Evolutionary conservation across 2,888 invertebrate genomes (phyloP), one percentile per base, ranked within the genome.

Genomic region (Rhogogaster chlorosoma): DNA sequence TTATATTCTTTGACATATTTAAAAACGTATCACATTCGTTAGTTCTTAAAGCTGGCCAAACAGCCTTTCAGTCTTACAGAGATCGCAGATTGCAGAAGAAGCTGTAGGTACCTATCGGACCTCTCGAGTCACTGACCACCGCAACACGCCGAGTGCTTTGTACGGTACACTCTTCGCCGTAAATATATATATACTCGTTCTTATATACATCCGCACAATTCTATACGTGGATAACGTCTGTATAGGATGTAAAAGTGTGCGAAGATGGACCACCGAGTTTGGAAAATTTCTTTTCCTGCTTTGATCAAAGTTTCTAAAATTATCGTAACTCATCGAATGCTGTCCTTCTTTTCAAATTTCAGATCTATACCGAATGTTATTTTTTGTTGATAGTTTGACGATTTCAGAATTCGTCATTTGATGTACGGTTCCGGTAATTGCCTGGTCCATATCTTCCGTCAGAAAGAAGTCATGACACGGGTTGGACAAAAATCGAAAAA

Each of bases 91-190:
- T 61, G 61, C n/a, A 61, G 61, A 61, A 61, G 61, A 61, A 61
- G 61, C 61, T 61, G 61, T 61, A 61, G 61, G 61, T 61, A 26
- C 26, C 61, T n/a, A 32, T 75, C 75, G 75, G 22, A 18, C 12
- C 9, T n/a, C 78, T 4, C 53, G 78, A 49, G 88, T 89, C 89
- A 89, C 89, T 89, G 89, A 89, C 89, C 89, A 89, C 85, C 75
- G 85, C 86, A 88, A 89, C 84, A 86, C 86, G 85, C 26, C n/a
- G 71, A 36, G 32, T 36, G 32, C 70, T 70, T 70, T 70, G 70
- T 70, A 36, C 36, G 70, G 29, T 70, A 32, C 32, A 32, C 70
- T 29, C 70, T 70, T 70, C 6, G 36, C 70, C 70, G 6, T 70
- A 36, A 10, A 22, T 71, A 36, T 71, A 71, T 38, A 42, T 22